A percentile compares a stretch with the other conserved stretches of the same genome.
phyloP scores from a whole-genome alignment of 2,888 invertebrate genomes.

The Elaeidobius kamerunicus region DNA sequence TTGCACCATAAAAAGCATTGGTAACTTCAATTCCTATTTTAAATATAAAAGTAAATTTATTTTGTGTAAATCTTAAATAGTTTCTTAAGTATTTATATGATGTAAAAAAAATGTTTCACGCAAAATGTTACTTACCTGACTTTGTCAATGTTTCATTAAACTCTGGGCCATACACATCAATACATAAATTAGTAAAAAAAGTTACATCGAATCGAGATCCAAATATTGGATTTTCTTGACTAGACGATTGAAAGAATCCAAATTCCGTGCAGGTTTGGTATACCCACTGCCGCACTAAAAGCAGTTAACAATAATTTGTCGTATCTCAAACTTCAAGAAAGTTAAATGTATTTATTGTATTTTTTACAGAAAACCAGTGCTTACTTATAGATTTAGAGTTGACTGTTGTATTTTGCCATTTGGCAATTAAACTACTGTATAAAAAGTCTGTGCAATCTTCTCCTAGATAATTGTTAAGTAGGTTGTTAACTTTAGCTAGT shows the following conservation, averaged over 20 bases:
- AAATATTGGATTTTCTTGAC: slow-evolving; percentile 61
- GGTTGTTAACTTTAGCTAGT: slow-evolving; percentile 67
- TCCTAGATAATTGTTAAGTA: slow-evolving; percentile 62
- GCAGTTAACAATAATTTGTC: not conserved
- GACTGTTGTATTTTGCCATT: slow-evolving; percentile 58
- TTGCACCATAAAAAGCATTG: slow-evolving; percentile 63
- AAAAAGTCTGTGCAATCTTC: slow-evolving; percentile 79
- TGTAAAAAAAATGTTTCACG: no score
- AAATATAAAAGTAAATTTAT: no score
- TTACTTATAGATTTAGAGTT: slow-evolving; percentile 24
- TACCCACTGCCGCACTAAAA: slow-evolving; percentile 78
- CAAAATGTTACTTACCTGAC: slow-evolving; percentile 15
- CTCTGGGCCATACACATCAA: slow-evolving; percentile 78
- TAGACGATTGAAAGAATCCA: slow-evolving; percentile 91
- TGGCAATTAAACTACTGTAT: slow-evolving; percentile 70
- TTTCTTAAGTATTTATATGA: no score
- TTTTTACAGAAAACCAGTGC: slow-evolving; percentile 8
- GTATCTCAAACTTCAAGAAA: not conserved
- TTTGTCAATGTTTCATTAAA: slow-evolving; percentile 60
- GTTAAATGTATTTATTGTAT: not conserved
- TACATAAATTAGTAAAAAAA: slow-evolving; percentile 78
- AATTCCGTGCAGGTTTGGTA: slow-evolving; percentile 97
- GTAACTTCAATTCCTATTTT: slow-evolving; percentile 21
- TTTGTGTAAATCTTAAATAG: no score
- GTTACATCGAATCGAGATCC: slow-evolving; percentile 72